These are phyloP conservation scores for Oncorhynchus mykiss DNA, from an alignment of 2,113 vertebrate genomes.

Conservation along the genomic window DNA sequence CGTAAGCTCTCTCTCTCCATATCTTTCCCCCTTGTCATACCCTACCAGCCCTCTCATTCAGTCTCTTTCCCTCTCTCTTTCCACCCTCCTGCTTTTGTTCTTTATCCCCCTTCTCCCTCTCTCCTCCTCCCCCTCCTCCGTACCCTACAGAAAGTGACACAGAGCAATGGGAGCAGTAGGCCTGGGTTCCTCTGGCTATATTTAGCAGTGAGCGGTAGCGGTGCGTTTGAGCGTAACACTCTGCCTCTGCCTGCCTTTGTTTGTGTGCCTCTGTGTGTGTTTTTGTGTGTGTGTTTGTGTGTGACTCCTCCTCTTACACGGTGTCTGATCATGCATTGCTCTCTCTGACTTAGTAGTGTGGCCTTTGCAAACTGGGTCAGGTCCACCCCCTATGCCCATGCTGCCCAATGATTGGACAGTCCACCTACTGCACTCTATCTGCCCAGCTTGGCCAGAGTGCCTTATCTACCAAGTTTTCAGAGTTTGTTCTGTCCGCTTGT, in stretches of 20 bases:
- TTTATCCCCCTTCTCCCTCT: background rate
- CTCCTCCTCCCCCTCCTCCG: slow-evolving; percentile 38
- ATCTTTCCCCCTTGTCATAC: too few relatives aligned
- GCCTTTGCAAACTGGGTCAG: too few relatives aligned
- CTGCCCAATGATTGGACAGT: background rate
- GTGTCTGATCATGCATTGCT: slow-evolving; percentile 59
- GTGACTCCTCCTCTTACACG: slow-evolving; percentile 40
- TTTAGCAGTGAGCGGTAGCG: slow-evolving; percentile 68
- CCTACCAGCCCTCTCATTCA: too few relatives aligned
- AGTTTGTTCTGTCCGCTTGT: too few relatives aligned
- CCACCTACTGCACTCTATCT: too few relatives aligned
- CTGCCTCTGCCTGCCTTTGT: slow-evolving; percentile 47
- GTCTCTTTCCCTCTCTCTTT: background rate
- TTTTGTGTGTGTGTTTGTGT: slow-evolving; percentile 3
- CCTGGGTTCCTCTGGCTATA: slow-evolving; percentile 62
- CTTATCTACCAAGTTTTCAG: background rate
- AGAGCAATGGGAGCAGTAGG: slow-evolving; percentile 48
- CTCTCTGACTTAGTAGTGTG: slow-evolving; percentile 64
- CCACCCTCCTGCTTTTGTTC: background rate
- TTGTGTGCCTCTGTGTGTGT: slow-evolving; percentile 18
- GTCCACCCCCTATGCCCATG: background rate
- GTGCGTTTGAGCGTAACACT: slow-evolving; percentile 62
- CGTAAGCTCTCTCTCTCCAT: background rate
- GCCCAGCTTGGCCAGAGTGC: background rate
- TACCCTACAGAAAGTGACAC: slow-evolving; percentile 8